Base-by-base conservation (phyloP, 2,888 invertebrate species). In the Pelosia muscerda region DNA sequence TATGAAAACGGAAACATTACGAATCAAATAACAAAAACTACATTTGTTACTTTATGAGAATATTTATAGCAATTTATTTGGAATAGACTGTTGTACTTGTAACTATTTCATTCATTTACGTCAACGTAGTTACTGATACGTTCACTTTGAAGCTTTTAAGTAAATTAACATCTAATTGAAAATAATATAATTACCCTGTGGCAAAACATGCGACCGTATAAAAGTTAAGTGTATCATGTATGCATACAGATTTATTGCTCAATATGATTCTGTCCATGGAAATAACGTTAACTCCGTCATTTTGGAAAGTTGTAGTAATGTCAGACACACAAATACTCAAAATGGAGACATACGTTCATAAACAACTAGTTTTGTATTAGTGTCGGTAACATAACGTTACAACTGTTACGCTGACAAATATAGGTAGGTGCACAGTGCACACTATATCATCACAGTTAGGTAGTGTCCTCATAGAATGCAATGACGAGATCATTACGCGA, bases 141-240 rank as follows among this genome's bases (percentile, higher is more conserved):
- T 79, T 77, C 73, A 80, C 77, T 76, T 78, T 70, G 68, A 75
- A 54, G 83, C 84, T 84, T 84, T 84, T 79, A 84, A 79, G 74
- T 72, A 81, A 82, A 83, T 83, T 81, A 83, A 76, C 69, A 68
- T 81, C 57, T 78, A 78, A 82, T 81, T 79, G 77, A 79, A 76
- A 73, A 81, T 74, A 75, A 71, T 72, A 63, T 72, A 74, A 79
- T 76, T 77, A 71, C 75, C 71, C 38, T 59, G 64, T 58, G 70
- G 70, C 69, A 69, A 67, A 79, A 79, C 81, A 81, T 83, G 81
- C 83, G 74, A 82, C 74, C 69, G 65, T 49, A n/a, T 25, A 65
- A 69, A 61, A 68, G 70, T 74, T 66, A 68, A 65, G 55, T 59
- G 65, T 42, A 66, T 73, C 56, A 66, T 65, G 55, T 65, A 70